Percentiles rank a stretch among this genome's conserved stretches.
Conservation (phyloP, 1,140 invertebrate genomes). For the Caenorhabditis latens region DNA sequence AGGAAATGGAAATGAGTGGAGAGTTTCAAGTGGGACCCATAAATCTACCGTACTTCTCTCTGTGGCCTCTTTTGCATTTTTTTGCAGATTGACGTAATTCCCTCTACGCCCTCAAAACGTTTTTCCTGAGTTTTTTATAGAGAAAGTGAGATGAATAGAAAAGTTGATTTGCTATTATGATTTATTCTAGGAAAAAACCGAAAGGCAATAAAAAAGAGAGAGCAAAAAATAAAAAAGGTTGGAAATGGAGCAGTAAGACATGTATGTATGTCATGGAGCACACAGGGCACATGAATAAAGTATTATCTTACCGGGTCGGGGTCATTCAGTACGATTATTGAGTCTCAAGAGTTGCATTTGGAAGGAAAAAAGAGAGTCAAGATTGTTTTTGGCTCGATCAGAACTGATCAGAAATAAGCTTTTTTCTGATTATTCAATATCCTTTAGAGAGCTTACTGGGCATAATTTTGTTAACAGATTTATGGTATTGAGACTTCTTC, state of each 20-base stretch:
- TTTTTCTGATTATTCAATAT: too few relatives aligned
- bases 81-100: slow-evolving; percentile 22
- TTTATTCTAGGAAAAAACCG: not conserved
- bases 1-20: slow-evolving; percentile 6
- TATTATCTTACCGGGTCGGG: slow-evolving; percentile 1
- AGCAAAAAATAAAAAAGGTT: not conserved
- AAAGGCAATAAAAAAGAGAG: not conserved
- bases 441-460: too few relatives aligned
- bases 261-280: too few relatives aligned
- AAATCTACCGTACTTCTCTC: slow-evolving; percentile 28
- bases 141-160: not conserved
- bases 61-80: not conserved
- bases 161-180: too few relatives aligned
- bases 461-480: too few relatives aligned
- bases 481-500: too few relatives aligned
- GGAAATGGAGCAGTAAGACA: not conserved
- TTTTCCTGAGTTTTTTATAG: not conserved
- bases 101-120: not conserved
- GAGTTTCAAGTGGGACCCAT: slow-evolving; percentile 14
- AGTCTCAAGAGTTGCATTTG: not conserved
- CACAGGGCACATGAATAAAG: slow-evolving; percentile 38
- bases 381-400: too few relatives aligned
- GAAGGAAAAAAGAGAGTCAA: too few relatives aligned
- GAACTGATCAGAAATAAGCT: too few relatives aligned
- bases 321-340: slow-evolving; percentile 2